Base-by-base conservation (phyloP, 2,797 vertebrate species). In the Myiothlypis coronata region DNA sequence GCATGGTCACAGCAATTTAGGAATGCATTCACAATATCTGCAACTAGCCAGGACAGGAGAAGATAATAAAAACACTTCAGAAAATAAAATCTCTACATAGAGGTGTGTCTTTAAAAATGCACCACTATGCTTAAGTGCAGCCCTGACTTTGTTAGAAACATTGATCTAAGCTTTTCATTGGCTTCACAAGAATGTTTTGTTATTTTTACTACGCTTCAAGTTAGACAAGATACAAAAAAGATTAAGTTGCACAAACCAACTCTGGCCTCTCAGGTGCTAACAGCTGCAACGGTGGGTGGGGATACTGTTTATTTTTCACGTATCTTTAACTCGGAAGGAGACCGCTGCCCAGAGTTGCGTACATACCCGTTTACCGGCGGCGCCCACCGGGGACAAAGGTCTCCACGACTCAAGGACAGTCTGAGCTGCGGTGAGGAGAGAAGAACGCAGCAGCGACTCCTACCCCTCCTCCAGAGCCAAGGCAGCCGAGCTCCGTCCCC, bases 371-470 rank as follows among this genome's bases (percentile, higher is more conserved):
- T 28, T 11, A 41, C 5, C 37, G 11, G 32, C 26, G 2, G 26
- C 5, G 5, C 53, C 47, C 15, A 7, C 47, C 34, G 2, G 4
- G 14, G 14, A 2, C 24, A 53, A 60, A 81, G 18, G 12, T 80
- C 28, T 10, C 28, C 20, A 1, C 12, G 2, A 3, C 5, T 4
- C 3, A 14, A 32, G 8, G 15, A 8, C 30, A 11, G 14, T 0
- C 4, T 2, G 7, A 2, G 8, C 6, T 1, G 11, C 0, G 12
- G 12, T 1, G 8, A 23, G 2, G 5, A 30, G 2, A 4, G 21
- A 14, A n/a, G 3, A 14, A 2, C 9, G 0, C 7, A 0, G 0
- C 7, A 0, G 5, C 1, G 2, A 1, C 24, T 11, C 17, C 39
- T 0, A 2, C 14, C 8, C 12, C 53, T 4, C 26, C 46, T 18